Conservation (phyloP, 2,888 invertebrate genomes). For the Cabera pusaria region DNA sequence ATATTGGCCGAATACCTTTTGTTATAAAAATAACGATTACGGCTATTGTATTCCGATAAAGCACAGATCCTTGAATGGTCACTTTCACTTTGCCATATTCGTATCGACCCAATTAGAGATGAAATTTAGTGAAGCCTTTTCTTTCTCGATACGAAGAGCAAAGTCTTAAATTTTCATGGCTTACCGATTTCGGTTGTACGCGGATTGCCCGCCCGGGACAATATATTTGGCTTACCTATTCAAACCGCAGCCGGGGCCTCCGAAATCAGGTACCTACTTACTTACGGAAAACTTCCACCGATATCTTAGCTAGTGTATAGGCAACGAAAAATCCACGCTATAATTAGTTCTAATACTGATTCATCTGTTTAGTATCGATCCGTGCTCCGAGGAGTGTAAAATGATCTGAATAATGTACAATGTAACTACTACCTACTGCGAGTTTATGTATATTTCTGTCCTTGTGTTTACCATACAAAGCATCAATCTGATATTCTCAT, state of each 20-base stretch:
- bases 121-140: conserved; percentile 25
- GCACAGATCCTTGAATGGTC: conserved; percentile 26
- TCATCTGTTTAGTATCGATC: conserved; percentile 6
- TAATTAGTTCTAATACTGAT: conserved; percentile 7
- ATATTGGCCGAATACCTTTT: conserved; percentile 14
- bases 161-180: conserved; percentile 33
- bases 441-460: too few relatives aligned
- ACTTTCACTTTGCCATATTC: conserved; percentile 20
- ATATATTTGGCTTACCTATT: conserved; percentile 34
- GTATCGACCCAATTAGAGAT: conserved; percentile 28
- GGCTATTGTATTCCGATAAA: conserved; percentile 21
- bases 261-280: conserved; percentile 23
- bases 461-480: too few relatives aligned
- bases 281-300: conserved; percentile 13
- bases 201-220: conserved; percentile 32
- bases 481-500: too few relatives aligned
- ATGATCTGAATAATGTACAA: not conserved
- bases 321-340: conserved; percentile 3
- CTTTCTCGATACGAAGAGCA: conserved; percentile 25
- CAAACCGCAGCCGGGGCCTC: conserved; percentile 26
- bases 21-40: conserved; percentile 25
- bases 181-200: conserved; percentile 29
- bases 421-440: too few relatives aligned
- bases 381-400: not conserved
- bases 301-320: conserved; percentile 10